Conservation (phyloP, 1,140 invertebrate genomes). For the Saccostrea cuccullata region DNA sequence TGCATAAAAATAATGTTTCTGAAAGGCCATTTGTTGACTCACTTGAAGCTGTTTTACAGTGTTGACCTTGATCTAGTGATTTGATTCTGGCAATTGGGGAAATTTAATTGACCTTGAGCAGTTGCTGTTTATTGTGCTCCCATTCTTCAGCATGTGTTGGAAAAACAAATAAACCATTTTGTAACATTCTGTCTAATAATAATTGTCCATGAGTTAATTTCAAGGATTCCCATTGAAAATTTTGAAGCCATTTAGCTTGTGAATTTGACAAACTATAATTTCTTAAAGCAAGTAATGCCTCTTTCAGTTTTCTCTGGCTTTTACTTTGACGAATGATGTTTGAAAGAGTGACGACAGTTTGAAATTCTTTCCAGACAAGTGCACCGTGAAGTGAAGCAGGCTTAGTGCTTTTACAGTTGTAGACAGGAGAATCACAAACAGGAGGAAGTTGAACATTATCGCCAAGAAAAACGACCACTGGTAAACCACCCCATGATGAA, state of each 20-base stretch:
- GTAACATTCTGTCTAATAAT: slow-evolving; percentile 3
- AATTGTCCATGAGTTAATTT: slow-evolving; percentile 25
- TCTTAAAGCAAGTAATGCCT: slow-evolving; percentile 44
- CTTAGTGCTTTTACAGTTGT: slow-evolving; percentile 29
- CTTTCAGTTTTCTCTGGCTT: slow-evolving; percentile 40
- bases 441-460: slow-evolving; percentile 61
- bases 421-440: slow-evolving; percentile 55
- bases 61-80: slow-evolving; percentile 43
- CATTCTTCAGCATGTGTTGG: slow-evolving; percentile 46
- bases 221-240: slow-evolving; percentile 53
- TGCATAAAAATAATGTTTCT: background rate
- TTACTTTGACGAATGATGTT: slow-evolving; percentile 52
- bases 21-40: background rate
- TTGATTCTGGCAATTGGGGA: slow-evolving; percentile 49
- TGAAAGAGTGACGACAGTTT: slow-evolving; percentile 42
- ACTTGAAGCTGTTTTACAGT: background rate
- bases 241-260: slow-evolving; percentile 56
- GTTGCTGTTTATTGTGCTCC: slow-evolving; percentile 48
- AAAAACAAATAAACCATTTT: slow-evolving; percentile 54
- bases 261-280: slow-evolving; percentile 30
- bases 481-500: slow-evolving; percentile 45
- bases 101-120: slow-evolving; percentile 42
- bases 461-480: slow-evolving; percentile 60
- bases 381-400: slow-evolving; percentile 52
- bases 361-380: slow-evolving; percentile 54